Evolutionary conservation across 1,140 invertebrate species (phyloP).

Genomic region (Drosophila sp.): DNA sequence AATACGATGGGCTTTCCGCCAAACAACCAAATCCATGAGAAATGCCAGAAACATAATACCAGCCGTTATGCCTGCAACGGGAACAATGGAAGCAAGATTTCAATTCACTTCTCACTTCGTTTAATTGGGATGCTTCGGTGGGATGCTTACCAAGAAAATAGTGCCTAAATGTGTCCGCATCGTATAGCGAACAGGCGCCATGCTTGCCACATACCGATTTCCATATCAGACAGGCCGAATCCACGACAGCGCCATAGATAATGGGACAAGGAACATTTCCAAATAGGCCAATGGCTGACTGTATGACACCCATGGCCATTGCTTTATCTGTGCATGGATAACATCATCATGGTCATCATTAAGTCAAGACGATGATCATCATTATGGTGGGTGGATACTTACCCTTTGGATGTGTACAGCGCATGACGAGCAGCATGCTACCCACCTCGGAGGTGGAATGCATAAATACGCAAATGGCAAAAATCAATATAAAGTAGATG

Average conservation of each 20-base stretch:
- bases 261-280: conserved; percentile 97
- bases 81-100: neutral
- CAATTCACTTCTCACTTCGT: no score
- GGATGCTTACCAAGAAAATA: conserved; percentile 91
- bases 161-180: conserved; percentile 91
- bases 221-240: conserved; percentile 95
- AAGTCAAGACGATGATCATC: neutral
- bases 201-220: conserved; percentile 91
- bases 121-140: conserved; percentile 31
- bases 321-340: conserved; percentile 88
- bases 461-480: conserved; percentile 94
- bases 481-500: conserved; percentile 92
- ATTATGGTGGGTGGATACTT: neutral
- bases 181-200: conserved; percentile 93
- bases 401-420: conserved; percentile 93
- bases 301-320: conserved; percentile 96
- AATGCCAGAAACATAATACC: conserved; percentile 92
- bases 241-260: conserved; percentile 95
- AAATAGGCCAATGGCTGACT: conserved; percentile 96
- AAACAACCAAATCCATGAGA: conserved; percentile 91
- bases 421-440: conserved; percentile 93
- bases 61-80: conserved; percentile 88
- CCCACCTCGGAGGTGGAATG: conserved; percentile 96
- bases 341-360: neutral
- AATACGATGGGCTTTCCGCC: conserved; percentile 91